Evolutionary conservation across 2,888 invertebrate species (phyloP), one percentile per base, ranked within the genome.

Genomic region (Caprella mutica): DNA sequence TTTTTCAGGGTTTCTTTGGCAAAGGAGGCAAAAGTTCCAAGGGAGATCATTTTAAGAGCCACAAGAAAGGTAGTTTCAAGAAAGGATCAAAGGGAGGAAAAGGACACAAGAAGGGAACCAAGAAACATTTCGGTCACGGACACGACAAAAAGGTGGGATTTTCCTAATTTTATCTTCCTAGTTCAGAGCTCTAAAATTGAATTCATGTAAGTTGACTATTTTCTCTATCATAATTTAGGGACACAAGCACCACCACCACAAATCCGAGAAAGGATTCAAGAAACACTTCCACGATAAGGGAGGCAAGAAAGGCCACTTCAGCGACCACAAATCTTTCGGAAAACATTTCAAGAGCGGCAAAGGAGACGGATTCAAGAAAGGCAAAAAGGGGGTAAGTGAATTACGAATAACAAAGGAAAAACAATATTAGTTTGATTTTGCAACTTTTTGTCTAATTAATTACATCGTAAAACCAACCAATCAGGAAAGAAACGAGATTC

Each of bases 121-220:
- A 88, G 71, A 86, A 85, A 12, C 85, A 83, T 43, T 81, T 84
- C 69, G 82, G 83, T 61, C 78, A 81, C 67, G 88, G 88, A 0
- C 81, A 84, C 85, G 72, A 86, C 71, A 85, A 83, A 80, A 83
- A 82, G 44, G 56, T 56, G 12, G 40, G 54, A 3, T 6, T 8
- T 40, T 2, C 9, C 2, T 2, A 3, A 1, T 46, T 14, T 27
- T n/a, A n/a, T n/a, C n/a, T n/a, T n/a, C n/a, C n/a, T n/a, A n/a
- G n/a, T n/a, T n/a, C n/a, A n/a, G n/a, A n/a, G n/a, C n/a, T n/a
- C n/a, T n/a, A n/a, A n/a, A n/a, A n/a, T n/a, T n/a, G n/a, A n/a
- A n/a, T n/a, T n/a, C n/a, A n/a, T n/a, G n/a, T n/a, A n/a, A n/a
- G n/a, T n/a, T n/a, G n/a, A n/a, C n/a, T n/a, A n/a, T n/a, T n/a